Base-by-base conservation (phyloP, 2,797 vertebrate genomes). In the Paratrypauchen microcephalus region DNA sequence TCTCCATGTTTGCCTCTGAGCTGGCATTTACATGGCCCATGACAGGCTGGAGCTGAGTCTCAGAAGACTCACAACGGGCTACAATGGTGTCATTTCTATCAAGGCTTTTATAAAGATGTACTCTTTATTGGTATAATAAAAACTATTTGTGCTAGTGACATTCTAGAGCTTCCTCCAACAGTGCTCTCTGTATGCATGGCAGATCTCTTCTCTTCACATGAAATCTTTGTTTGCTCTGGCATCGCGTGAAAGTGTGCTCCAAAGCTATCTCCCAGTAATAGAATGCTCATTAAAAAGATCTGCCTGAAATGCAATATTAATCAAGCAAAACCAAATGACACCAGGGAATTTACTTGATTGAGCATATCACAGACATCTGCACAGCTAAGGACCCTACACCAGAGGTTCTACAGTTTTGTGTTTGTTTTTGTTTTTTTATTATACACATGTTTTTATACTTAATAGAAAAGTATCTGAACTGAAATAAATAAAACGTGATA, bases 1-100 rank as follows among this genome's bases (percentile, higher is more conserved):
- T 86, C 87, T 79, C 79, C 78, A 60, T 80, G 80, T 87, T 88
- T 85, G 82, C 86, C 87, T 85, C 54, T 9, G 4, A 88, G 86
- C 76, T 71, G 79, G 74, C 76, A 83, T 88, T 88, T 88, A 82
- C 83, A 73, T 30, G 76, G 77, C 54, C 72, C 82, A 79, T 81
- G 85, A 89, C 85, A 85, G 80, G 65, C 81, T 87, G 72, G 65
- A 66, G 74, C 77, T 77, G 66, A 74, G 75, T 80, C 72, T 78
- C 74, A 80, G 75, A 83, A 71, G 68, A 71, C 58, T 47, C 67
- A 68, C 13, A 26, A 18, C 4, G 13, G 24, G 59, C 48, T 54
- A 47, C 64, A 65, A 63, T 52, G 32, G 73, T 45, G 71, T 60
- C 54, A 73, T 72, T 66, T 66, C 69, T 60, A 57, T 77, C 61